These are phyloP conservation scores for Menura novaehollandiae DNA, from an alignment of 2,113 vertebrate genomes.

Conservation along the genomic window DNA sequence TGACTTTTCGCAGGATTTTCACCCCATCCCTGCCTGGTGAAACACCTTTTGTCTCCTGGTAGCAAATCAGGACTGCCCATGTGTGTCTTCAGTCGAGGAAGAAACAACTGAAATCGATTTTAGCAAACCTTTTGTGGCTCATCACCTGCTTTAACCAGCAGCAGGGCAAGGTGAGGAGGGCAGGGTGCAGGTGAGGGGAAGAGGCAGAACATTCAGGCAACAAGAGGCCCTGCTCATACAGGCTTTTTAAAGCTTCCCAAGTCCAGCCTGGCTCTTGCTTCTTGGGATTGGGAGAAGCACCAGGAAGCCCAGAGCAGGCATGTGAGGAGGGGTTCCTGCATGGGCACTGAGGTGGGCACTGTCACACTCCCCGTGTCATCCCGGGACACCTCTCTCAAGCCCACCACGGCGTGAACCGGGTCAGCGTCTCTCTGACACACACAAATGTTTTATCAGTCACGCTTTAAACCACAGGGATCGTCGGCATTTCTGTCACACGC, in stretches of 20 bases:
- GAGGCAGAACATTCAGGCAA: accelerated
- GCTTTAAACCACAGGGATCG: neutral
- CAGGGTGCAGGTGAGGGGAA: neutral
- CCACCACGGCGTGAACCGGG: accelerated
- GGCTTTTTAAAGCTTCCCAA: neutral
- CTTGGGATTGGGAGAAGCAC: neutral
- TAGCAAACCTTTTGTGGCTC: neutral
- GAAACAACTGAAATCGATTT: neutral
- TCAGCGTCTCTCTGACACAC: neutral
- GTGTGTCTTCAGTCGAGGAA: accelerated
- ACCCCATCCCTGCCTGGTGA: neutral
- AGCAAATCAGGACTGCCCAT: neutral
- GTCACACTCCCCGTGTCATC: accelerated
- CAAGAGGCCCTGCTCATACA: neutral
- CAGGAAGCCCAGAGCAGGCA: neutral
- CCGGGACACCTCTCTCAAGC: accelerated
- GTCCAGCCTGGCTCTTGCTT: neutral
- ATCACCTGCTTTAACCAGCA: neutral
- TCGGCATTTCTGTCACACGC: neutral
- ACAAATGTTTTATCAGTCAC: neutral
- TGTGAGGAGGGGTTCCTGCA: neutral
- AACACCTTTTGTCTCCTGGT: neutral
- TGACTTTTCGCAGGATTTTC: neutral
- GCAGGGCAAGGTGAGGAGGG: accelerated
- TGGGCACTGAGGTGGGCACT: neutral